A percentile compares a stretch with the other conserved stretches of the same genome.
phyloP scores from a whole-genome alignment of 2,888 invertebrate genomes.

The Linnaemya vulpina region DNA sequence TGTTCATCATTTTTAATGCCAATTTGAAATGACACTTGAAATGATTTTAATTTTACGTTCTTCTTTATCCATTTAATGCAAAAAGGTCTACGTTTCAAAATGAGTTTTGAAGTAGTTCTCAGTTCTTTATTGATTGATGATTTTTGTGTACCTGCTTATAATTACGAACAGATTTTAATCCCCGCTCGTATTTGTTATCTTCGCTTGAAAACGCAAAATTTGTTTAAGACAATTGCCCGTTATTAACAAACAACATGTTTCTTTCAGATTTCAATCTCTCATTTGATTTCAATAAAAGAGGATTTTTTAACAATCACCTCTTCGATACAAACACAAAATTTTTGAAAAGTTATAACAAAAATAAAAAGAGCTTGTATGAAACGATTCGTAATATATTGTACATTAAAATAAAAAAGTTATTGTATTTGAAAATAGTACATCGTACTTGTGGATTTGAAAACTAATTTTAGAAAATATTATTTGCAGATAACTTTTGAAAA shows the following conservation, averaged over 20 bases:
- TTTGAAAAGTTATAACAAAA: background rate
- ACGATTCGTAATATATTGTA: too few relatives aligned
- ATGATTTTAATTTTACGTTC: conserved; percentile 24
- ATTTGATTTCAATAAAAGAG: conserved; percentile 6
- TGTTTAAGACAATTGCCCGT: conserved; percentile 52
- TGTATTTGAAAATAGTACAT: too few relatives aligned
- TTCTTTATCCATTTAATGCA: conserved; percentile 42
- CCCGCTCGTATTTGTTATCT: conserved; percentile 22
- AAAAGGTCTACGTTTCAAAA: conserved; percentile 48
- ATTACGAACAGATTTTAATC: conserved; percentile 60
- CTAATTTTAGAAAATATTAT: too few relatives aligned
- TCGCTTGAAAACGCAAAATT: conserved; percentile 14
- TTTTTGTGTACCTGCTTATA: conserved; percentile 58
- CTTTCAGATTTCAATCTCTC: conserved; percentile 43
- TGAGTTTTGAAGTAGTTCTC: conserved; percentile 18
- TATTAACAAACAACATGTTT: conserved; percentile 47
- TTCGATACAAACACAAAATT: background rate
- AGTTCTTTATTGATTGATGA: conserved; percentile 66
- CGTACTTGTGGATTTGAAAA: too few relatives aligned
- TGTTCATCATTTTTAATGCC: conserved; percentile 68
- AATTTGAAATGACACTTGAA: conserved; percentile 70
- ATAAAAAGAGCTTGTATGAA: too few relatives aligned
- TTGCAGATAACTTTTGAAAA: too few relatives aligned
- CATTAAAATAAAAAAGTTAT: too few relatives aligned
- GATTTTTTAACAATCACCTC: background rate